Evolutionary conservation across 2,797 vertebrate species (phyloP).

Genomic region (Myotis pilosus): DNA sequence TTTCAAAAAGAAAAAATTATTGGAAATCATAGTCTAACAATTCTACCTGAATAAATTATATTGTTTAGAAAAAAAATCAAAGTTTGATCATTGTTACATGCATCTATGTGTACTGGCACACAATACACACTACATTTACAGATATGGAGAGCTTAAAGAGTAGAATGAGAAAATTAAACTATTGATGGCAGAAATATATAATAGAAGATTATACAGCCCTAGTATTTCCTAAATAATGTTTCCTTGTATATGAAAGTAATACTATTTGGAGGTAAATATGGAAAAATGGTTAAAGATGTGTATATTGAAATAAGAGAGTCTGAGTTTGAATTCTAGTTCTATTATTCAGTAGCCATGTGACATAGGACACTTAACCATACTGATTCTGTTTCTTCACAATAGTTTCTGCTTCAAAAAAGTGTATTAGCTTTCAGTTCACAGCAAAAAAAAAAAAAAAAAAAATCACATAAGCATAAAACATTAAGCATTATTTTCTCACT

Average conservation of each 20-base stretch:
- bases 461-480: background rate
- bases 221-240: background rate
- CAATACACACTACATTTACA: background rate
- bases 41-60: background rate
- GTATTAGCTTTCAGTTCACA: background rate
- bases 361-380: background rate
- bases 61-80: background rate
- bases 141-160: background rate
- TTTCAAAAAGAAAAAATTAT: background rate
- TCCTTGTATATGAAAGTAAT: background rate
- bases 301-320: background rate
- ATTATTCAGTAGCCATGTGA: background rate
- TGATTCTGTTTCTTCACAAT: background rate
- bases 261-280: background rate
- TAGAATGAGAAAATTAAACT: background rate
- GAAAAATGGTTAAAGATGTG: background rate
- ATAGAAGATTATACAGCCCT: background rate
- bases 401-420: conserved; percentile 12
- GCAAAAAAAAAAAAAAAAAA: background rate
- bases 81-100: background rate
- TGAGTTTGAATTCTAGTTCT: background rate
- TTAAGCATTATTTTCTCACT: background rate
- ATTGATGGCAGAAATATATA: background rate
- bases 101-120: background rate
- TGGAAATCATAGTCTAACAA: background rate